A percentile compares a stretch with the other conserved stretches of the same genome.
Evolutionary conservation across 1,140 invertebrate genomes (phyloP).

Genomic region (Phthorimaea operculella): DNA sequence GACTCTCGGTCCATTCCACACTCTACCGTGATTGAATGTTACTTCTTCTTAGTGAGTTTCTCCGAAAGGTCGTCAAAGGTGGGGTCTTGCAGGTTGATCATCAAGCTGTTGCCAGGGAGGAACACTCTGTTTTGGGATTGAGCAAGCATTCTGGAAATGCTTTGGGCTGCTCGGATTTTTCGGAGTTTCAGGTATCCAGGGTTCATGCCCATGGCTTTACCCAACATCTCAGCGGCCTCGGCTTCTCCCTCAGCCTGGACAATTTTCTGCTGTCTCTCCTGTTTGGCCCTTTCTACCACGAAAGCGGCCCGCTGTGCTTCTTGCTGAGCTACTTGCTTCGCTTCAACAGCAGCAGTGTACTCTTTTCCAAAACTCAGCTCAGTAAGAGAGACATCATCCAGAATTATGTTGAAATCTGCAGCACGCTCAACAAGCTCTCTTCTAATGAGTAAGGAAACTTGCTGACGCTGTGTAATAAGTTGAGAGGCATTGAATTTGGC

Average conservation of each 20-base stretch:
- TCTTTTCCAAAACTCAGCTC: slow-evolving; percentile 99
- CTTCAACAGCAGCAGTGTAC: slow-evolving; percentile 99
- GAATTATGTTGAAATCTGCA: slow-evolving; percentile 98
- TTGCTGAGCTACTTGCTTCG: slow-evolving; percentile 99
- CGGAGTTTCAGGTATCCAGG: slow-evolving; percentile 98
- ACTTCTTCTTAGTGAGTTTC: slow-evolving; percentile 85
- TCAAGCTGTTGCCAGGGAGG: slow-evolving; percentile 90
- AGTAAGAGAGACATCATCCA: slow-evolving; percentile 99
- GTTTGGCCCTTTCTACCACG: slow-evolving; percentile 96
- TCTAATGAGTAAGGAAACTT: slow-evolving; percentile 94
- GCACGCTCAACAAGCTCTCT: slow-evolving; percentile 95
- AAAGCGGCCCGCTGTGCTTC: slow-evolving; percentile 99
- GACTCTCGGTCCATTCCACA: slow-evolving; percentile 34
- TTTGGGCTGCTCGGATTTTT: slow-evolving; percentile 97
- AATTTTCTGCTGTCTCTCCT: slow-evolving; percentile 99
- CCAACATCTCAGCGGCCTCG: slow-evolving; percentile 97
- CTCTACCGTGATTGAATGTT: slow-evolving; percentile 63
- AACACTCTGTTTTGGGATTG: slow-evolving; percentile 96
- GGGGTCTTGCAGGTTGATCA: slow-evolving; percentile 97
- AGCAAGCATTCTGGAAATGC: slow-evolving; percentile 97
- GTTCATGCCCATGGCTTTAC: slow-evolving; percentile 93
- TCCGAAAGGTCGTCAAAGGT: slow-evolving; percentile 90
- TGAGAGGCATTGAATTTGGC: slow-evolving; percentile 99
- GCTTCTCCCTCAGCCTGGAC: slow-evolving; percentile 99
- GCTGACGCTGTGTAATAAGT: slow-evolving; percentile 97